These are phyloP conservation scores for Andrena praecox DNA, from an alignment of 2,888 invertebrate genomes.

Conservation along the genomic window DNA sequence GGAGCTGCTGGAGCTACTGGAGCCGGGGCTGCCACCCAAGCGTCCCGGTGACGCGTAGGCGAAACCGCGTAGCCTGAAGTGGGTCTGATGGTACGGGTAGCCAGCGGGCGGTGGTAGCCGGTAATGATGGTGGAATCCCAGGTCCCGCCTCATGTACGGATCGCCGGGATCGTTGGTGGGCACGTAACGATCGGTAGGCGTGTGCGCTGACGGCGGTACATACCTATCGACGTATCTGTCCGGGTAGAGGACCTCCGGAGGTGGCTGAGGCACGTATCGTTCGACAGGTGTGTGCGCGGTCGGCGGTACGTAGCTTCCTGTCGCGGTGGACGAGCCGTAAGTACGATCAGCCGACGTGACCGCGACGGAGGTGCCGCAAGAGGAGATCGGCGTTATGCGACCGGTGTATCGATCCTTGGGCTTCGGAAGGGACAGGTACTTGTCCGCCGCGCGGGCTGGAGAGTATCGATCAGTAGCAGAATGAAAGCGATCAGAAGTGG, in stretches of 20 bases:
- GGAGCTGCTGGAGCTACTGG: constrained; percentile 85
- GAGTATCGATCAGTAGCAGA: constrained; percentile 79
- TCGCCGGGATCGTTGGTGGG: constrained; percentile 86
- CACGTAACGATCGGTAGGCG: constrained; percentile 90
- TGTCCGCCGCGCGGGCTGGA: constrained; percentile 79
- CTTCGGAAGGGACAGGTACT: constrained; percentile 82
- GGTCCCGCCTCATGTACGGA: constrained; percentile 87
- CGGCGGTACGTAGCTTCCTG: constrained; percentile 87
- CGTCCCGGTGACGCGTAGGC: constrained; percentile 83
- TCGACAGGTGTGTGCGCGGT: constrained; percentile 91
- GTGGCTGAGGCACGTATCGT: constrained; percentile 88
- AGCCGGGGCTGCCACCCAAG: constrained; percentile 85
- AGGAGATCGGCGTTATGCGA: constrained; percentile 67
- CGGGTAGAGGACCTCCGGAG: constrained; percentile 82
- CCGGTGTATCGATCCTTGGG: constrained; percentile 81
- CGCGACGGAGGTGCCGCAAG: constrained; percentile 57
- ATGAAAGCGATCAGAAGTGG: constrained; percentile 76
- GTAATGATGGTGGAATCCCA: constrained; percentile 87
- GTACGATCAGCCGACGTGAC: constrained; percentile 74
- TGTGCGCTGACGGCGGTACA: constrained; percentile 89
- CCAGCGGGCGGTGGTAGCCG: constrained; percentile 86
- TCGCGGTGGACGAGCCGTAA: constrained; percentile 70
- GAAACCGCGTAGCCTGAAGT: constrained; percentile 82
- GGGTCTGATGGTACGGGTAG: constrained; percentile 79
- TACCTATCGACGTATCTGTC: constrained; percentile 86